phyloP scores from a whole-genome alignment of 2,797 vertebrate genomes.

The Malurus leucopterus region DNA sequence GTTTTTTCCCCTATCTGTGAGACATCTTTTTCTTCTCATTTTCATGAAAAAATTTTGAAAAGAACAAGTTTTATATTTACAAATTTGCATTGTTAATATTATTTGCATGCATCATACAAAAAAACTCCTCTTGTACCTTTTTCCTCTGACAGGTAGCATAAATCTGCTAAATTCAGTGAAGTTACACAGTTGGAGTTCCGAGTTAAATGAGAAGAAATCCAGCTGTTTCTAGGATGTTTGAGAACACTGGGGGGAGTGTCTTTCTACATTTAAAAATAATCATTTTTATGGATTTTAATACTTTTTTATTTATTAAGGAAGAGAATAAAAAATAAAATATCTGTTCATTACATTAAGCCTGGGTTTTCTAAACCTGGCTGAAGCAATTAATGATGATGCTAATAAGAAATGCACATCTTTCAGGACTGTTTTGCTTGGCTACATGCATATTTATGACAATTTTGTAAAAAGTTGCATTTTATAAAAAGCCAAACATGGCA shows the following conservation, averaged over 20 bases:
- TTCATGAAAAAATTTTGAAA: neutral
- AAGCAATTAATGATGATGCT: neutral
- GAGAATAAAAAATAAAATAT: neutral
- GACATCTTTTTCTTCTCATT: neutral
- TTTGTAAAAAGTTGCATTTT: neutral
- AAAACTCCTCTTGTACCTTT: neutral
- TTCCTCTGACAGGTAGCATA: neutral
- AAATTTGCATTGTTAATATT: neutral
- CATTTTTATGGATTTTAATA: neutral
- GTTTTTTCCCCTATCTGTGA: neutral
- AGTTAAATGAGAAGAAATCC: conserved; percentile 9
- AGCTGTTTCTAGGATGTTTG: neutral
- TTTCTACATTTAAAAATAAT: neutral
- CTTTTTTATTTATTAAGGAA: neutral
- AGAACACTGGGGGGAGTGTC: neutral
- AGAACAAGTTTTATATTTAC: neutral
- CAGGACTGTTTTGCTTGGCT: neutral
- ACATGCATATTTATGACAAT: neutral
- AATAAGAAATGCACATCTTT: neutral
- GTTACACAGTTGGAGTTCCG: neutral
- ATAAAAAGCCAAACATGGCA: neutral
- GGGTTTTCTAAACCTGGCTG: neutral
- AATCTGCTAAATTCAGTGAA: neutral
- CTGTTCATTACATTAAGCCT: neutral
- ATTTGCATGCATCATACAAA: neutral